A percentile compares a stretch with the other conserved stretches of the same genome.
These are phyloP conservation scores for Achatina immaculata DNA, from an alignment of 1,140 invertebrate genomes.

Conservation along the genomic window DNA sequence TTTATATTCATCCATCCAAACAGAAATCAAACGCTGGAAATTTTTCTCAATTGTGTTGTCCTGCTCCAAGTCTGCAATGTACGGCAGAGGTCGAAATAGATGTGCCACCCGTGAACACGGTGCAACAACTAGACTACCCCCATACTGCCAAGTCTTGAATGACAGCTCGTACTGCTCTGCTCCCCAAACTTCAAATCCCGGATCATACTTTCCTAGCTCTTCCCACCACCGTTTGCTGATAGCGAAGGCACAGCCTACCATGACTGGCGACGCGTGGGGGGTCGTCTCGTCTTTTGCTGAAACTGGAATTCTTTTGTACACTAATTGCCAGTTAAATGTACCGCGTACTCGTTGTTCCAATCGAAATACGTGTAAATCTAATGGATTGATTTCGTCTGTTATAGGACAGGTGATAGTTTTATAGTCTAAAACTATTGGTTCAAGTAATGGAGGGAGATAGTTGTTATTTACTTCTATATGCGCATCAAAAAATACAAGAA, in stretches of 20 bases:
- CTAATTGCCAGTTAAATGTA: not conserved
- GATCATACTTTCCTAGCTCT: conserved; percentile 48
- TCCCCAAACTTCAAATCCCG: conserved; percentile 82
- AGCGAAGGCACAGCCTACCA: conserved; percentile 27
- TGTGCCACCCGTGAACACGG: conserved; percentile 98
- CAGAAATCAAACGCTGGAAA: not conserved
- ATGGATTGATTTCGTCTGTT: not conserved
- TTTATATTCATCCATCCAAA: conserved; percentile 7
- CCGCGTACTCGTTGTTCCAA: not conserved
- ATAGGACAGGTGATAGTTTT: conserved; percentile 2
- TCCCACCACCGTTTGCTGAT: conserved; percentile 71
- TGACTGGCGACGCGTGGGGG: not conserved
- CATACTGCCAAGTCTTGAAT: conserved; percentile 98
- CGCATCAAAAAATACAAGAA: not conserved
- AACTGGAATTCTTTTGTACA: not conserved
- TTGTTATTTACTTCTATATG: conserved; percentile 10
- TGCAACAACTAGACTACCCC: conserved; percentile 91
- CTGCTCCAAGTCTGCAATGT: not conserved
- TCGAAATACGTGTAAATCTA: not conserved
- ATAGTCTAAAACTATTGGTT: not conserved
- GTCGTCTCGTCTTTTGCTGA: not conserved
- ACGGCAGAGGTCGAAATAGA: conserved; percentile 81
- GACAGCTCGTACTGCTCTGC: conserved; percentile 99
- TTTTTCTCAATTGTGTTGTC: not conserved
- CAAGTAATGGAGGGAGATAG: conserved; percentile 1